Percentiles rank a stretch among this genome's conserved stretches.
phyloP scores from a whole-genome alignment of 2,797 vertebrate species.

The Chromobotia macracanthus region DNA sequence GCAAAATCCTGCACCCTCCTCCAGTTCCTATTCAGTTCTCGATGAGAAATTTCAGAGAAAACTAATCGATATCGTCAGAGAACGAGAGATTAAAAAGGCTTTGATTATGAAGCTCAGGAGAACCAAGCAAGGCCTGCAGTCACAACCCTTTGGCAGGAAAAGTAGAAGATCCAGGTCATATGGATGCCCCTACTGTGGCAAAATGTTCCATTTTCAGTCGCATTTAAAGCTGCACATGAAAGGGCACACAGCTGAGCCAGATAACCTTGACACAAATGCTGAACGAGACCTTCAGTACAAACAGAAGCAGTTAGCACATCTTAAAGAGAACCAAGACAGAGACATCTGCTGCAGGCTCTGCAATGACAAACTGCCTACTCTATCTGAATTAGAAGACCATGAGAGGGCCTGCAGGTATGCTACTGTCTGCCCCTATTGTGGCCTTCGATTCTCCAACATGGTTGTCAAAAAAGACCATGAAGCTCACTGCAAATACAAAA shows the following conservation, averaged over 20 bases:
- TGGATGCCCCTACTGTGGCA: constrained; percentile 91
- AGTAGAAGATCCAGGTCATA: constrained; percentile 83
- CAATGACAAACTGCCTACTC: constrained; percentile 89
- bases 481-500: constrained; percentile 92
- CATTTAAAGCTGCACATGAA: constrained; percentile 95
- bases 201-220: constrained; percentile 91
- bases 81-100: constrained; percentile 96
- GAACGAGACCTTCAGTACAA: constrained; percentile 77
- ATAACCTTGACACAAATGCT: constrained; percentile 67
- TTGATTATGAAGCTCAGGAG: constrained; percentile 92
- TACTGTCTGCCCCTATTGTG: constrained; percentile 94
- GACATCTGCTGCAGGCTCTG: constrained; percentile 90
- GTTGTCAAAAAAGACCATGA: constrained; percentile 91
- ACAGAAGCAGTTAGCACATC: constrained; percentile 74
- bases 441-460: constrained; percentile 91
- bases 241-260: constrained; percentile 88
- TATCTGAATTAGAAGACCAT: constrained; percentile 91
- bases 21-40: constrained; percentile 86
- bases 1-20: constrained; percentile 93
- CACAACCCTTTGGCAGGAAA: constrained; percentile 85
- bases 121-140: constrained; percentile 87
- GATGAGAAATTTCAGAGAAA: constrained; percentile 99
- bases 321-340: constrained; percentile 75
- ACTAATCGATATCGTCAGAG: constrained; percentile 93
- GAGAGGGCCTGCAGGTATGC: constrained; percentile 92